Base-by-base conservation (phyloP, 2,113 vertebrate genomes). In the Antidorcas marsupialis region DNA sequence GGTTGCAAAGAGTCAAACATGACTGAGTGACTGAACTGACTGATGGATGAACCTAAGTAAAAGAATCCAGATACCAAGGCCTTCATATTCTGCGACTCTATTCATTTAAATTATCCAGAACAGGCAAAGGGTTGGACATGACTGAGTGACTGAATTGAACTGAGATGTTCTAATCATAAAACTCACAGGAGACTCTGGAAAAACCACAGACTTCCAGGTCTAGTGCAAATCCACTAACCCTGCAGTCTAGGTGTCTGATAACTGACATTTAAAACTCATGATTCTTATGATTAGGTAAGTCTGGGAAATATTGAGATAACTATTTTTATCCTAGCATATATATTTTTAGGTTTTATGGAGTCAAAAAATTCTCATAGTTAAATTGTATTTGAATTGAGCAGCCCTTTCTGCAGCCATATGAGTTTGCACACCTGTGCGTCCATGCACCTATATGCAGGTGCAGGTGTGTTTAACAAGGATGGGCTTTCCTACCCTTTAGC, bases 401-500 rank as follows among this genome's bases (percentile, higher is more conserved):
- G 52, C 12, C 10, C 10, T 89, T 86, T 92, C n/a, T 59, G 17
- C 2, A 86, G 50, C 25, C 6, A 0, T 62, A 23, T 64, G 39
- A 67, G 59, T 53, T 25, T 83, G 27, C 4, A 43, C 15, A 25
- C 16, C 1, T 13, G 2, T 47, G 21, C 17, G 19, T 19, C 5
- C 14, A 2, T 8, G 7, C 39, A 36, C 1, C 9, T 7, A 3
- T 2, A 8, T 81, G 10, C 16, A 45, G 10, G 6, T 21, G 1
- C 28, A 87, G 47, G 23, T 30, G 10, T 45, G 25, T 47, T 19
- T 91, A 50, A 87, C 11, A 60, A 27, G 17, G 17, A 91, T 76
- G 15, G 30, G 27, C 33, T 81, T 81, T 52, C 1, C 62, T 64
- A 96, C 14, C n/a, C 36, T 55, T 91, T 45, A 71, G 57, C 15